Evolutionary conservation across 2,113 vertebrate species (phyloP).

Genomic region (Origma solitaria): DNA sequence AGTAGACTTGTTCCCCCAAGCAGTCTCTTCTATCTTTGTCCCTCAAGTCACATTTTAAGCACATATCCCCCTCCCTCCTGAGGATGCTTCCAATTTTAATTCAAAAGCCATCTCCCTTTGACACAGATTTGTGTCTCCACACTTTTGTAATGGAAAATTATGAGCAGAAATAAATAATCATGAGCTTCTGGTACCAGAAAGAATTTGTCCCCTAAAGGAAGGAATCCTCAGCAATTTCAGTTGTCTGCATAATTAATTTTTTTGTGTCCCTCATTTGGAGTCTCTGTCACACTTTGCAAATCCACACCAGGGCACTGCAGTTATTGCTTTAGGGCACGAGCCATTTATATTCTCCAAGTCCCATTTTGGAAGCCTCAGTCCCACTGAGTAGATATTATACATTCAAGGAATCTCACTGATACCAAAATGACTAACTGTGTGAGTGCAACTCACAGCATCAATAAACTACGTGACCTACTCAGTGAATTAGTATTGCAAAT

Average conservation of each 20-base stretch:
- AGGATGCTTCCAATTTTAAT: slow-evolving; percentile 6
- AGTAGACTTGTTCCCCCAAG: background rate
- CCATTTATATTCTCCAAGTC: slow-evolving; percentile 3
- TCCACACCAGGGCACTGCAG: slow-evolving; percentile 23
- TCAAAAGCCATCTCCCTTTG: slow-evolving; percentile 1
- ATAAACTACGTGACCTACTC: background rate
- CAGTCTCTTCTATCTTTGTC: background rate
- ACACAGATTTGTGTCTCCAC: slow-evolving; percentile 31
- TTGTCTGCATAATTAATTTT: slow-evolving; percentile 52
- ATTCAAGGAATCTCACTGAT: slow-evolving; percentile 38
- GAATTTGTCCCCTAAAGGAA: slow-evolving; percentile 40
- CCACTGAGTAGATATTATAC: slow-evolving; percentile 36
- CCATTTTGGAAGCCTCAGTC: background rate
- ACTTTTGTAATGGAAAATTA: slow-evolving; percentile 33
- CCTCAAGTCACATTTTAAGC: slow-evolving; percentile 17
- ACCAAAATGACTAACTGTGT: slow-evolving; percentile 30
- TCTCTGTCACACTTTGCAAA: slow-evolving; percentile 48
- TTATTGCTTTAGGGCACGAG: slow-evolving; percentile 18
- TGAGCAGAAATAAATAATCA: slow-evolving; percentile 53
- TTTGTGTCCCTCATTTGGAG: slow-evolving; percentile 26
- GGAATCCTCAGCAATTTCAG: slow-evolving; percentile 34
- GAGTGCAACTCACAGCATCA: background rate
- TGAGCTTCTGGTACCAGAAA: slow-evolving; percentile 4
- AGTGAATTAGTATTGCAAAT: background rate
- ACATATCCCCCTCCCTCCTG: background rate